These are phyloP conservation scores for Pelochelys cantorii DNA, from an alignment of 2,797 vertebrate genomes.

Conservation along the genomic window DNA sequence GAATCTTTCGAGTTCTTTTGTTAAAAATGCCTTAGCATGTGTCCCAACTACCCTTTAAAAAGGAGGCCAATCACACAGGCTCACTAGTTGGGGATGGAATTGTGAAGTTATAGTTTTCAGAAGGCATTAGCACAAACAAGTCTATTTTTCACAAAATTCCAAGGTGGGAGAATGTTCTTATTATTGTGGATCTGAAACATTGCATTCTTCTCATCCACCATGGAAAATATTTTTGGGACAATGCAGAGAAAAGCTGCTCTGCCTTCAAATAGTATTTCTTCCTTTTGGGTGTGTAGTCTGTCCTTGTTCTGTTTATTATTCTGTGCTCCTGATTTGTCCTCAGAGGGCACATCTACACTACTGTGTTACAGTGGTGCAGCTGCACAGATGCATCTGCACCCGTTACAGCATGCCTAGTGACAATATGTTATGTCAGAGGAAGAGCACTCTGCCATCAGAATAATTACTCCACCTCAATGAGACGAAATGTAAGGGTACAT, in stretches of 20 bases:
- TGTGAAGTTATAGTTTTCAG: background rate
- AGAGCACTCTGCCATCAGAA: too few relatives aligned
- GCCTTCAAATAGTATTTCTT: background rate
- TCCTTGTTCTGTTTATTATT: background rate
- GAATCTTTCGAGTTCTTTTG: background rate
- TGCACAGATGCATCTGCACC: too few relatives aligned
- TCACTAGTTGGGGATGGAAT: too few relatives aligned
- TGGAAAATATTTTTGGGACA: background rate
- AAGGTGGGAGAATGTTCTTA: background rate
- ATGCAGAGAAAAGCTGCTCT: slow-evolving; percentile 7
- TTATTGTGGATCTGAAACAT: background rate
- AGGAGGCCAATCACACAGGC: background rate
- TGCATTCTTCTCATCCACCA: background rate
- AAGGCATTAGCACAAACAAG: background rate
- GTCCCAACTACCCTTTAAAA: slow-evolving; percentile 25
- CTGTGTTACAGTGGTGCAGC: too few relatives aligned
- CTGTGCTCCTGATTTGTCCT: background rate
- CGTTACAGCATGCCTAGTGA: too few relatives aligned
- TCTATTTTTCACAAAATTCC: slow-evolving; percentile 10
- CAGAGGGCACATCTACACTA: background rate
- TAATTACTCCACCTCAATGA: too few relatives aligned
- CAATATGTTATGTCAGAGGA: too few relatives aligned
- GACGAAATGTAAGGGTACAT: too few relatives aligned
- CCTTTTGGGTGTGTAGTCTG: background rate
- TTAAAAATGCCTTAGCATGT: background rate